Base-by-base conservation (phyloP, 2,797 vertebrate genomes). In the Gambelia wislizenii region DNA sequence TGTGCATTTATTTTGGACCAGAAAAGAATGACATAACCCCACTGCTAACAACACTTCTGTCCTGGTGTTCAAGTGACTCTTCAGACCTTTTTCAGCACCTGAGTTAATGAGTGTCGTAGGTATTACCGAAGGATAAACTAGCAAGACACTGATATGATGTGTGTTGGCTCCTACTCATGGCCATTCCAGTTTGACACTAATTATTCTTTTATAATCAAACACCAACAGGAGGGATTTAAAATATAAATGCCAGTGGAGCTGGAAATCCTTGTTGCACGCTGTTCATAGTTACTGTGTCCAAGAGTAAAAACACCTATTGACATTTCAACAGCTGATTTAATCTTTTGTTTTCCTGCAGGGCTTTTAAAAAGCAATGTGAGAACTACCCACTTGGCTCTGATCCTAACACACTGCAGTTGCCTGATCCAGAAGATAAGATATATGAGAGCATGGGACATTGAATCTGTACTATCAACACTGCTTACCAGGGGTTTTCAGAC, bases 121-220 rank as follows among this genome's bases (percentile, higher is more conserved):
- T 92, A 47, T 90, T 64, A 83, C 52, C n/a, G 47, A 93, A 6
- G 16, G n/a, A 90, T 88, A 91, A 94, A 91, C 25, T n/a, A 91
- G 83, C 81, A 89, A 91, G 90, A 87, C 33, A 67, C n/a, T 36
- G 36, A 52, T 75, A 83, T 6, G 70, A 91, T 83, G 88, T 87
- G 70, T n/a, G 42, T 89, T 92, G 72, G 3, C 79, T 36, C 61
- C 83, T 84, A 91, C 88, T 88, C 91, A 78, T 18, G 49, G 14
- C 18, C 52, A 87, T 9, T 82, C 2, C 6, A 52, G 0, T 85
- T 49, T 89, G 72, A 69, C 16, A 87, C 91, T 91, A 87, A 77
- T 84, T 89, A 92, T 87, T 87, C 64, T 72, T 83, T 90, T 87
- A 14, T 67, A 91, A 91, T 86, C 20, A 84, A 87, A 91, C 83